A percentile compares a stretch with the other conserved stretches of the same genome.
Evolutionary conservation across 2,797 vertebrate genomes (phyloP).

Genomic region (Aldrovandia affinis): DNA sequence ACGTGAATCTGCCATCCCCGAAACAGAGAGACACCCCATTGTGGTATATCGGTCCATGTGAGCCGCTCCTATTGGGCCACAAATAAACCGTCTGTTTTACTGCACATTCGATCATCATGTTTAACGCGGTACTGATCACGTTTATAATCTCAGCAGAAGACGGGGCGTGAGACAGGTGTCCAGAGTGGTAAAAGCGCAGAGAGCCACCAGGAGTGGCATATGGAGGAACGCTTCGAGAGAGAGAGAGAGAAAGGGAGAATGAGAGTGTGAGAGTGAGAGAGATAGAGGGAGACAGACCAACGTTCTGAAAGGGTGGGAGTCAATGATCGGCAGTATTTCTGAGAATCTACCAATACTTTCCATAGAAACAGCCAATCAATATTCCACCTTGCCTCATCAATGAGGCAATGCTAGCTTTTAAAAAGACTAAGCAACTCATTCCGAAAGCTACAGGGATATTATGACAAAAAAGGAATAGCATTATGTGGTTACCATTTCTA

Average conservation of each 20-base stretch:
- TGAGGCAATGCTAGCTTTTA: neutral
- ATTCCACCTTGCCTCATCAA: neutral
- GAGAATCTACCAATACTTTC: neutral
- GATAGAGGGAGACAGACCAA: neutral
- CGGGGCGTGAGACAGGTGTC: conserved; percentile 32
- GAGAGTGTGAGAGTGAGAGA: conserved; percentile 48
- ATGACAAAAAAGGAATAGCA: neutral
- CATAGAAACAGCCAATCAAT: neutral
- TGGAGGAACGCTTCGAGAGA: neutral
- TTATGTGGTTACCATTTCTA: neutral
- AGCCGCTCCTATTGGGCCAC: neutral
- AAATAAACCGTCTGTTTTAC: conserved; percentile 22
- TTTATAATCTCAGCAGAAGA: conserved; percentile 17
- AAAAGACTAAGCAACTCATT: neutral
- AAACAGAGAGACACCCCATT: too few species aligned
- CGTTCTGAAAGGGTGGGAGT: neutral
- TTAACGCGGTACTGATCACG: conserved; percentile 29
- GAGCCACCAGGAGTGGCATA: neutral
- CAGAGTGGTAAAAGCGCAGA: conserved; percentile 18
- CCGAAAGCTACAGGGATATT: neutral
- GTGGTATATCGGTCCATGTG: too few species aligned
- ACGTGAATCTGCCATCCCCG: too few species aligned
- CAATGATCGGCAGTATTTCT: neutral
- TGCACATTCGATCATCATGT: conserved; percentile 23
- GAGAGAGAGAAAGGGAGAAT: conserved; percentile 22